Base-by-base conservation (phyloP, 1,140 invertebrate genomes). In the Lepidurus packardi region DNA sequence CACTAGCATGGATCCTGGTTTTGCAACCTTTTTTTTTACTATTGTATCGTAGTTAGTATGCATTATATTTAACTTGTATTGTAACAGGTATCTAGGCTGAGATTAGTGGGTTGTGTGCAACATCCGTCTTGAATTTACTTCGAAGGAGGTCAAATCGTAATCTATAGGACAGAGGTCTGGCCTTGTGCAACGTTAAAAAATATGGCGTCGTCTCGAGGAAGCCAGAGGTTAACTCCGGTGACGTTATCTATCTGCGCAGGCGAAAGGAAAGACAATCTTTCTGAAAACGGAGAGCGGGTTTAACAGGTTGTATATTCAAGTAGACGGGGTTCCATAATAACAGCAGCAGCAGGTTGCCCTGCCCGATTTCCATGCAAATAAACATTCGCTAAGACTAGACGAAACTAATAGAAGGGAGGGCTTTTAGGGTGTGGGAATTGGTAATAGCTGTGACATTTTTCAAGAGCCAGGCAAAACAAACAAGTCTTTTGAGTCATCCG, bases 171-270 rank as follows among this genome's bases (percentile, higher is more conserved):
- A 65, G 53, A 65, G 53, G 53, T 65, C 53, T 65, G 6, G 53
- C 53, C 53, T 65, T 65, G 53, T 65, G 53, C 16, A 65, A 65
- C 53, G 53, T 16, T 11, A 9, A 65, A 65, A 65, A 65, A 65
- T 65, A 65, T 65, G 53, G 53, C 16, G 53, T n/a, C 53, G 21
- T 65, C 21, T 65, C 21, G 10, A 13, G 21, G 53, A 65, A 65
- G 53, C 21, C 53, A 65, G 53, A 65, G 53, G 53, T 65, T 65
- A 65, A 65, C 16, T 65, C 53, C 53, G 53, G 53, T 65, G 53
- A 65, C 53, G 53, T 65, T 65, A 65, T 65, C 53, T 65, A 21
- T 65, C 53, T 65, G 53, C 53, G 53, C 53, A 65, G 53, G 53
- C 53, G 53, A 65, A 65, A 9, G 53, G 53, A 21, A 65, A 65